Evolutionary conservation across 2,113 vertebrate genomes (phyloP).

Genomic region (Phyllostomus hastatus): DNA sequence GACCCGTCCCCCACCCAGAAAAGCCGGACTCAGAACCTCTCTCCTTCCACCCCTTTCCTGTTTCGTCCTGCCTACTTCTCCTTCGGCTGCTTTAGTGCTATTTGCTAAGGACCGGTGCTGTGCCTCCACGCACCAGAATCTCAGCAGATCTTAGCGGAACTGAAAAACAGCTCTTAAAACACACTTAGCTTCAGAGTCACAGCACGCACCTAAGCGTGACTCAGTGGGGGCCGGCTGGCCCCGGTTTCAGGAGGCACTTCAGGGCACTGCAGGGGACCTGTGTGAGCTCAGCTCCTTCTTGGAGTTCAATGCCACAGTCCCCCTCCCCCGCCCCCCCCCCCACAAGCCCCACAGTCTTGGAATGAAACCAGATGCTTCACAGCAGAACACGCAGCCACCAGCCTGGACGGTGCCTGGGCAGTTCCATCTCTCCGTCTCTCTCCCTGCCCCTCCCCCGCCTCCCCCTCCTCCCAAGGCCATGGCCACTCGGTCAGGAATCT

Average conservation of each 20-base stretch:
- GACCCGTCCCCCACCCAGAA: neutral
- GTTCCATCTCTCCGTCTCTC: neutral
- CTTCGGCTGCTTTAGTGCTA: neutral
- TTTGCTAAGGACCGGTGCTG: neutral
- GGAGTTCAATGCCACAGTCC: neutral
- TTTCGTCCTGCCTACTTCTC: neutral
- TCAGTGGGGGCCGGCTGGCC: neutral
- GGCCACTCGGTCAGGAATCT: neutral
- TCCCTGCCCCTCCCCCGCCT: neutral
- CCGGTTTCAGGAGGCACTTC: neutral
- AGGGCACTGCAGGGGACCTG: neutral
- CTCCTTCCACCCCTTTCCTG: too few relatives aligned
- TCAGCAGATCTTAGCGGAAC: neutral
- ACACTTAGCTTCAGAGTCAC: neutral
- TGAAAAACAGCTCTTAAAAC: neutral
- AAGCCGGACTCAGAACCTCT: neutral
- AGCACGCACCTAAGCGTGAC: neutral
- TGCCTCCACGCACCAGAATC: neutral
- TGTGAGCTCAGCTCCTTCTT: rapidly evolving
- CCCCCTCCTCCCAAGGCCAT: neutral
- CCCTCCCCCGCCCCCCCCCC: neutral
- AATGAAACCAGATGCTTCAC: neutral
- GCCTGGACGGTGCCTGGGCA: neutral
- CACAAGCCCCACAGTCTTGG: neutral
- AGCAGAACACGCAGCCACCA: neutral